phyloP scores from a whole-genome alignment of 2,888 invertebrate genomes.

The Unio pictorum region DNA sequence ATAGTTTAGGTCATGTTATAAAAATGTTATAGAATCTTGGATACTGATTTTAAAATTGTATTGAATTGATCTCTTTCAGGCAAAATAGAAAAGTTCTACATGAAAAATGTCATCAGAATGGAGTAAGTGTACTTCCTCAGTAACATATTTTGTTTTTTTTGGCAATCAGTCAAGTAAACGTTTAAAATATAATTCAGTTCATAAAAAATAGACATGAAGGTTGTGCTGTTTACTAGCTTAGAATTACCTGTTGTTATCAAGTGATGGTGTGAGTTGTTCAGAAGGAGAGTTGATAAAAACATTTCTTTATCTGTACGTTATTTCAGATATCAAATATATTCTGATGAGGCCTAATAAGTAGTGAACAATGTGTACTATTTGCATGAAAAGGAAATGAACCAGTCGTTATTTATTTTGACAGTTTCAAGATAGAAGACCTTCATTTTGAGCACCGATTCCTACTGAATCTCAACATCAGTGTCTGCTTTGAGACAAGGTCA shows the following conservation, averaged over 20 bases:
- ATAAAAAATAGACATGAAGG: neutral
- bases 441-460: conserved; percentile 23
- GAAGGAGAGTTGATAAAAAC: too few species aligned
- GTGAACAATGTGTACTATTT: too few species aligned
- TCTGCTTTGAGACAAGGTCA: conserved; percentile 31
- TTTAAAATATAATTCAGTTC: neutral
- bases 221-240: too few species aligned
- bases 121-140: conserved; percentile 26
- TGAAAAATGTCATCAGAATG: conserved; percentile 33
- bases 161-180: neutral
- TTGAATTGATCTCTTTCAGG: conserved; percentile 16
- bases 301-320: too few species aligned
- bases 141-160: neutral
- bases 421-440: conserved; percentile 26
- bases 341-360: too few species aligned
- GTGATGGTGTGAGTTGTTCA: too few species aligned
- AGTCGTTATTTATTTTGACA: conserved; percentile 10
- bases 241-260: too few species aligned
- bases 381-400: neutral
- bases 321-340: too few species aligned
- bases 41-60: too few species aligned
- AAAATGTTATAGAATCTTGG: too few species aligned
- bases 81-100: conserved; percentile 18
- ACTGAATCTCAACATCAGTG: conserved; percentile 22
- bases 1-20: too few species aligned